Base-by-base conservation (phyloP, 2,113 vertebrate species). In the Sapayoa aenigma region DNA sequence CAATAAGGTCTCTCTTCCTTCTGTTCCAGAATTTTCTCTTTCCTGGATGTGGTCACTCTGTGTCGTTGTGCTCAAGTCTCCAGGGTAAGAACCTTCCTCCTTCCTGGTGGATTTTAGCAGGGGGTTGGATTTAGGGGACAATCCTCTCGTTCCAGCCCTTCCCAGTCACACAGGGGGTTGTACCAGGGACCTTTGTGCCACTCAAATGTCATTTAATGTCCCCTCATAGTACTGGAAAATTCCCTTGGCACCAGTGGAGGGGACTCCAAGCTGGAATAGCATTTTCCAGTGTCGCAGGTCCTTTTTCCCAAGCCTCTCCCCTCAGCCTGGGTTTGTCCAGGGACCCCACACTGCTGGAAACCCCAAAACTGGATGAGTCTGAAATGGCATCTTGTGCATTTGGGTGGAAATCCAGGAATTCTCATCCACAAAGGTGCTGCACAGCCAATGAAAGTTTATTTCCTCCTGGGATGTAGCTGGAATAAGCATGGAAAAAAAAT, bases 61-160 rank as follows among this genome's bases (percentile, higher is more conserved):
- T 99, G 99, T 98, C 99, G 99, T 92, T 99, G 99, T 97, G 99
- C 99, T 96, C 99, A 99, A 95, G 99, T 99, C 91, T 99, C 99
- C 97, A 98, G 99, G 98, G 99, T 99, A 98, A 99, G 99, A 93
- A 53, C 60, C 41, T 77, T n/a, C 52, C 27, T 83, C 66, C 9
- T 37, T 52, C 27, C 33, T 44, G 68, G 8, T 62, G 91, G 71
- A 5, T 83, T 82, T 77, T 35, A 16, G 9, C 47, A 9, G 37
- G n/a, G 27, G 21, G 2, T 30, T 52, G 83, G 21, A 25, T 79
- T 81, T 65, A n/a, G 35, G 52, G 80, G 59, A 3, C 30, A 13
- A 0, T 44, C 46, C 56, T 19, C 56, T 33, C 3, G 2, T 49
- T 24, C 71, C 82, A 60, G n/a, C 65, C 60, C 75, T 52, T 18